Evolutionary conservation across 1,140 invertebrate genomes (phyloP).

Genomic region (Uloborus diversus): DNA sequence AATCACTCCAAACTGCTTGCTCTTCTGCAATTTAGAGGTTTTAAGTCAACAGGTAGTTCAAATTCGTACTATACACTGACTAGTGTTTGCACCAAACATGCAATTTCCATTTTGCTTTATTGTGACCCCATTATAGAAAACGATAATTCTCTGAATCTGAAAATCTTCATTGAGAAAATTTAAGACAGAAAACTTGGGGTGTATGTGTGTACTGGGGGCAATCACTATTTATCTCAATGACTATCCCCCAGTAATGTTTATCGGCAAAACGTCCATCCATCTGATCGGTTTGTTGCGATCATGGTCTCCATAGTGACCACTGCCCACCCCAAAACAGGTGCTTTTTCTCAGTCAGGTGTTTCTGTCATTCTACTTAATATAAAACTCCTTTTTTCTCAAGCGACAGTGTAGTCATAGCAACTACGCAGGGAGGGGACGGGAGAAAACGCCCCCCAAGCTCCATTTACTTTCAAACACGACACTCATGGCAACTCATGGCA

Average conservation of each 20-base stretch:
- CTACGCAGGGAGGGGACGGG: not conserved
- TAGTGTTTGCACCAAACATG: too few species aligned
- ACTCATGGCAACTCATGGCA: not conserved
- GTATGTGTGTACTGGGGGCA: not conserved
- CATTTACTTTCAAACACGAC: conserved; percentile 2
- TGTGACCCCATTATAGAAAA: too few species aligned
- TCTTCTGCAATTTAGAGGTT: too few species aligned
- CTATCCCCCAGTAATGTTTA: conserved; percentile 36
- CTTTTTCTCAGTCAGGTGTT: conserved; percentile 56
- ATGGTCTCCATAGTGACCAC: conserved; percentile 17
- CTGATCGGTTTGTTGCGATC: conserved; percentile 32
- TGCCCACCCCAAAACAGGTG: conserved; percentile 52
- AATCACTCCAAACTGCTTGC: too few species aligned
- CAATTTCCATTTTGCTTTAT: too few species aligned
- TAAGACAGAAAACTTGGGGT: too few species aligned
- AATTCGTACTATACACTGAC: too few species aligned
- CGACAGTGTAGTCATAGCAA: conserved; percentile 4
- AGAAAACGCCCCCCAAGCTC: not conserved
- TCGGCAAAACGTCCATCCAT: conserved; percentile 43
- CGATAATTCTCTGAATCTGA: too few species aligned
- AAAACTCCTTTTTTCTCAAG: conserved; percentile 46
- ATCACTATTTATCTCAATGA: conserved; percentile 49
- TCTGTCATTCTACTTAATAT: conserved; percentile 54
- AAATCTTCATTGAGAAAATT: too few species aligned
- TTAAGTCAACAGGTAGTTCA: too few species aligned